phyloP scores from a whole-genome alignment of 2,888 invertebrate genomes.

The Drosophila anomalata region DNA sequence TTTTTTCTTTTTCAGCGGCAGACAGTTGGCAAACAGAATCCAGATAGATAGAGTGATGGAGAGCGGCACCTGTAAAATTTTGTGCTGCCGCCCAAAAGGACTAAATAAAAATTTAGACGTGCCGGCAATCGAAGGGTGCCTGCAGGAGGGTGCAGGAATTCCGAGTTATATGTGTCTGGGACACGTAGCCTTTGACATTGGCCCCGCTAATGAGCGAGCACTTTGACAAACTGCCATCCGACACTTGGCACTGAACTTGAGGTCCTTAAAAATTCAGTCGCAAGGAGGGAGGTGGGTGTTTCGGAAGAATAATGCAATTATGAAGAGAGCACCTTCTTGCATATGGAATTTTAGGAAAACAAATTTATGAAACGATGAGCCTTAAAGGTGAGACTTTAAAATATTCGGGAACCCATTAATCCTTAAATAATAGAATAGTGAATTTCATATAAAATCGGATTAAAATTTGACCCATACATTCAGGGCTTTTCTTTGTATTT shows the following conservation, averaged over 20 bases:
- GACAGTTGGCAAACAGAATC: constrained; percentile 72
- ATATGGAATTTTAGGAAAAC: not conserved
- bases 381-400: not conserved
- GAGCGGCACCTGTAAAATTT: constrained; percentile 59
- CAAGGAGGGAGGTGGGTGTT: constrained; percentile 11
- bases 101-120: constrained; percentile 56
- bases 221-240: constrained; percentile 56
- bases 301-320: constrained; percentile 38
- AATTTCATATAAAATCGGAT: not conserved
- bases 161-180: constrained; percentile 39
- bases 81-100: constrained; percentile 31
- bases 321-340: not conserved
- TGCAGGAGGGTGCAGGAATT: not conserved
- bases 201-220: constrained; percentile 74
- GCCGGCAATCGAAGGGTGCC: constrained; percentile 20
- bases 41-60: constrained; percentile 38
- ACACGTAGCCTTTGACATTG: constrained; percentile 78
- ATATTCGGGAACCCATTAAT: no score
- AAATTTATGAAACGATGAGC: not conserved
- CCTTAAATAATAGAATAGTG: no score
- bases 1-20: constrained; percentile 36
- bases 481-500: not conserved
- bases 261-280: constrained; percentile 22
- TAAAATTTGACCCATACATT: not conserved
- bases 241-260: constrained; percentile 65